These are phyloP conservation scores for Synanthedon formicaeformis DNA, from an alignment of 2,888 invertebrate genomes.

Conservation along the genomic window DNA sequence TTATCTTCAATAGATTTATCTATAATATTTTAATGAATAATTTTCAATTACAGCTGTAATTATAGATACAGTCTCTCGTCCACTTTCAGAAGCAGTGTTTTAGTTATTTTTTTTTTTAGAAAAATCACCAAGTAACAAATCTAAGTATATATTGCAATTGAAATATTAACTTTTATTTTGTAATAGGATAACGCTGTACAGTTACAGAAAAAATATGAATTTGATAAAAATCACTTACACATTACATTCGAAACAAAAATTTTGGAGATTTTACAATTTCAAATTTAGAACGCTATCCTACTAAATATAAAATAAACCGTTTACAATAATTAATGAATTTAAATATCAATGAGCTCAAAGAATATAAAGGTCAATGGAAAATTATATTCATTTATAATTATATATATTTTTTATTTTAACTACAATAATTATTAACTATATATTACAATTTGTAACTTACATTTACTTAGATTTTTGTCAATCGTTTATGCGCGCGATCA, in stretches of 20 bases:
- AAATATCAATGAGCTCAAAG: constrained; percentile 45
- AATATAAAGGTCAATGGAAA: constrained; percentile 67
- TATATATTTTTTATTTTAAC: constrained; percentile 67
- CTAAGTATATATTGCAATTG: constrained; percentile 33
- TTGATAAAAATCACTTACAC: no score
- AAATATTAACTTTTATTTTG: constrained; percentile 24
- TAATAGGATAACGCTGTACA: no score
- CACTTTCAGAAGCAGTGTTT: constrained; percentile 34
- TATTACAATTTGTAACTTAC: constrained; percentile 64
- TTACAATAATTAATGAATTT: constrained; percentile 18
- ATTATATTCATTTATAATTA: constrained; percentile 68
- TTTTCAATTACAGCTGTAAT: constrained; percentile 63
- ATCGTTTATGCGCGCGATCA: constrained; percentile 47
- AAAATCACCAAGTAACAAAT: constrained; percentile 49
- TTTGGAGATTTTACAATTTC: no score
- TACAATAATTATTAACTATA: constrained; percentile 68
- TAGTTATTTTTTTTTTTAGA: constrained; percentile 25
- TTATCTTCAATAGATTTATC: constrained; percentile 69
- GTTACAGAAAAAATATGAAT: no score
- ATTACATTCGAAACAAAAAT: no score
- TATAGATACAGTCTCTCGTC: constrained; percentile 49
- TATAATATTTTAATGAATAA: constrained; percentile 70
- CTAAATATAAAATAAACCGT: constrained; percentile 7
- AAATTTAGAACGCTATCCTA: not conserved
- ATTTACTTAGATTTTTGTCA: constrained; percentile 49